These are phyloP conservation scores for Chrysotoxum bicinctum DNA, from an alignment of 2,888 invertebrate species.

Conservation along the genomic window DNA sequence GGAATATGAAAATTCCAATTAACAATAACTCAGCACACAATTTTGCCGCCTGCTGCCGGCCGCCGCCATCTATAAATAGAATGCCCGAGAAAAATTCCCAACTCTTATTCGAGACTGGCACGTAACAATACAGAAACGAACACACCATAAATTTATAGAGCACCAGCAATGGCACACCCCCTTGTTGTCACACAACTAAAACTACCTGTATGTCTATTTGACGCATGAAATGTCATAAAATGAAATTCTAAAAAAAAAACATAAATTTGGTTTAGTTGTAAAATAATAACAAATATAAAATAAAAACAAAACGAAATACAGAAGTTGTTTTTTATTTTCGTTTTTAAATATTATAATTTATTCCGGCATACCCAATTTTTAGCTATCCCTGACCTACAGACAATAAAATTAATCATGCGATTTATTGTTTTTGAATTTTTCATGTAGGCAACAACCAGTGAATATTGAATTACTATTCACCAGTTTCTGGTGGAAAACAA, in stretches of 20 bases:
- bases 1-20: constrained; percentile 55
- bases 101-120: constrained; percentile 42
- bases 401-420: constrained; percentile 69
- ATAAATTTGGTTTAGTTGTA: constrained; percentile 29
- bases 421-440: constrained; percentile 50
- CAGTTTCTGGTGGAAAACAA: constrained; percentile 17
- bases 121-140: constrained; percentile 47
- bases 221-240: constrained; percentile 48
- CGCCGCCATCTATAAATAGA: constrained; percentile 55
- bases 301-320: constrained; percentile 15
- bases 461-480: constrained; percentile 52
- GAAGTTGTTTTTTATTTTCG: background rate
- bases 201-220: constrained; percentile 46
- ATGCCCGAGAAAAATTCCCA: constrained; percentile 53
- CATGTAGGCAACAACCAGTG: constrained; percentile 39
- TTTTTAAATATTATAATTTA: constrained; percentile 56
- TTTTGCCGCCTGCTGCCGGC: constrained; percentile 27
- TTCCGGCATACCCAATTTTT: constrained; percentile 49
- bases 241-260: constrained; percentile 21
- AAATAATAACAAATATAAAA: constrained; percentile 32
- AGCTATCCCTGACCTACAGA: constrained; percentile 74
- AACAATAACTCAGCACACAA: constrained; percentile 61
- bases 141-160: constrained; percentile 41
- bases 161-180: constrained; percentile 41
- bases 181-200: constrained; percentile 20